Evolutionary conservation across 2,113 vertebrate species (phyloP), one percentile per base, ranked within the genome.

Genomic region (Mustela lutreola): DNA sequence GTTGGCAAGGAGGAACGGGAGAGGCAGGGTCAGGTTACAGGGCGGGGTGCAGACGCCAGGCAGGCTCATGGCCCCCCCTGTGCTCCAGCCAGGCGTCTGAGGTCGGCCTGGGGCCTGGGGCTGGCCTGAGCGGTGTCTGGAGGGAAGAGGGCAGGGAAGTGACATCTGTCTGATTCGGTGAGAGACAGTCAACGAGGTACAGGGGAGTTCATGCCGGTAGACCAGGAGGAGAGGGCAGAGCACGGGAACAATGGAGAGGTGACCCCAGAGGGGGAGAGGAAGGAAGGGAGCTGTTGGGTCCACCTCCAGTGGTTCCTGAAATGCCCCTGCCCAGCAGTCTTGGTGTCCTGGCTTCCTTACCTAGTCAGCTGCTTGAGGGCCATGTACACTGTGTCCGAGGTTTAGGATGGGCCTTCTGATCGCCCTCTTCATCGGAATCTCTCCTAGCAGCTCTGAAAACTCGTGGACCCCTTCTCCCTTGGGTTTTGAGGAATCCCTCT

Each of bases 11-110:
- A 75, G 53, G 36, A 50, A 15, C 1, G 0, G 4, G 50, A 42
- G 75, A 48, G 6, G 1, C 6, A 0, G 10, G 31, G 39, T 31
- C 18, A 31, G 36, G 8, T 2, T 1, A 31, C 0, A 1, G 33
- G n/a, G 65, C 0, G 65, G 65, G 28, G 2, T 31, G 12, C 22
- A 56, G 89, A 56, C 1, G 39, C 16, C 50, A 50, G 71, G 75
- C 1, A 4, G 71, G 63, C 83, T 71, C n/a, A 39, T 21, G n/a
- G 24, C 48, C 39, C 53, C 19, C 21, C 4, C 4, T 39, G 4
- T 5, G 15, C n/a, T 70, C 63, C 81, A 58, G 31, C 67, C 24
- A 33, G 83, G 80, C 15, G 15, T 87, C 94, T 21, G 39, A 16
- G 45, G n/a, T 14, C 1, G 15, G 50, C 50, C 50, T 4, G 4